Evolutionary conservation across 2,113 vertebrate genomes (phyloP), one percentile per base, ranked within the genome.

Genomic region (Corythornis vintsioides): DNA sequence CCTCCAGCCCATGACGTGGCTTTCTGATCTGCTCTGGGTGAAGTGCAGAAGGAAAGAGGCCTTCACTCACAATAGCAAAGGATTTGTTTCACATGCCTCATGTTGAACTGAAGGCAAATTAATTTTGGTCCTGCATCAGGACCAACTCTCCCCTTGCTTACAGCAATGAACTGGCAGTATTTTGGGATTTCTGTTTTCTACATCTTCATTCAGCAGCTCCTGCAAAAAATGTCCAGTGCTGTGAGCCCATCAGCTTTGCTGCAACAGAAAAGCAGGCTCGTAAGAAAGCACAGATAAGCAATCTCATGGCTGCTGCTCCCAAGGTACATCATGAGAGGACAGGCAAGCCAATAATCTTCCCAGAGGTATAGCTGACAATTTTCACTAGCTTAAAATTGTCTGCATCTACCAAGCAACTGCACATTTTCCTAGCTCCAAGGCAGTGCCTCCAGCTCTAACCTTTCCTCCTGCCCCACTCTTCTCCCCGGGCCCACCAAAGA

Each of bases 21-120:
- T 85, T 83, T 90, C 86, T 81, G 43, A 70, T 86, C 96, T 80
- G 31, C 43, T 93, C 91, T 86, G 69, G 75, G 88, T 73, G 17
- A 61, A 81, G 47, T 4, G 38, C 81, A 70, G 79, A 78, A 83
- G 47, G 43, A 83, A 88, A 66, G 29, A 35, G 2, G 65, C 56
- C 66, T 48, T 84, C 72, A 43, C 43, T 74, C 67, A 73, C 53
- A 89, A 74, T 3, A 90, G 40, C 45, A 47, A 59, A 82, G 9
- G 50, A 91, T 72, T 88, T 88, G 78, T 73, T 90, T 82, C 56
- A 64, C 3, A 6, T 70, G 43, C 79, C 65, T 89, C 83, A 86
- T 35, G 43, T 75, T 76, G 56, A 77, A 89, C 11, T 24, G 57
- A 71, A 81, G 83, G 66, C 43, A 83, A 53, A 59, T 87, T 87